Evolutionary conservation across 1,140 invertebrate genomes (phyloP).

Genomic region (Phymorhynchus buccinoides): DNA sequence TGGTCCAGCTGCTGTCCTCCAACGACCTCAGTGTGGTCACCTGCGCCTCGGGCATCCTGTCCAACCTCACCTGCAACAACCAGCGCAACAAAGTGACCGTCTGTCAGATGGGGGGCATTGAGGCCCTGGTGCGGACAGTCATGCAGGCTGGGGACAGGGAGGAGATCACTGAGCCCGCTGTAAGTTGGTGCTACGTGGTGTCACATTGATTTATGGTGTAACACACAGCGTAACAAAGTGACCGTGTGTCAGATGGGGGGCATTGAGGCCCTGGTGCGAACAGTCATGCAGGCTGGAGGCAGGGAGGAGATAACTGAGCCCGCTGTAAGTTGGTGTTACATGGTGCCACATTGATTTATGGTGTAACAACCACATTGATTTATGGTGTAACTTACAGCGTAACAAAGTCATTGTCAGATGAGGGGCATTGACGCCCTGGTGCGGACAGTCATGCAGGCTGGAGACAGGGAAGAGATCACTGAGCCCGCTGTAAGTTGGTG

Average conservation of each 20-base stretch:
- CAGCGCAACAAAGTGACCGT: constrained; percentile 95
- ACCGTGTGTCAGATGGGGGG: constrained; percentile 85
- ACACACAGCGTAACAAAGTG: constrained; percentile 96
- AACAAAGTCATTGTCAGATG: constrained; percentile 95
- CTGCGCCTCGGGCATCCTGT: constrained; percentile 98
- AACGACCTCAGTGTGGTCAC: constrained; percentile 92
- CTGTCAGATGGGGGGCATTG: constrained; percentile 93
- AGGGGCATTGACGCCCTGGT: constrained; percentile 96
- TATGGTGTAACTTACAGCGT: not conserved
- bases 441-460: constrained; percentile 92
- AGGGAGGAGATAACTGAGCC: constrained; percentile 98
- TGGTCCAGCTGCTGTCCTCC: constrained; percentile 91
- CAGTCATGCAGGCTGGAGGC: constrained; percentile 94
- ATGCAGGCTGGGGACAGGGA: constrained; percentile 95
- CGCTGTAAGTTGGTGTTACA: constrained; percentile 81
- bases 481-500: constrained; percentile 88
- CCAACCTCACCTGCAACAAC: constrained; percentile 99
- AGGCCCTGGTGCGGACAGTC: constrained; percentile 94
- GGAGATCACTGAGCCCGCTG: constrained; percentile 98
- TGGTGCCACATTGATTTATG: too few species aligned
- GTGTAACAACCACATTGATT: too few species aligned
- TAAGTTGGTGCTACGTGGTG: too few species aligned
- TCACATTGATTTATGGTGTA: too few species aligned
- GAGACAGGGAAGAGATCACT: constrained; percentile 97
- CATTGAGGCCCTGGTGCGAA: constrained; percentile 94